Percentiles rank a stretch among this genome's conserved stretches.
Conservation (phyloP, 2,888 invertebrate species). For the Sphinx pinastri region DNA sequence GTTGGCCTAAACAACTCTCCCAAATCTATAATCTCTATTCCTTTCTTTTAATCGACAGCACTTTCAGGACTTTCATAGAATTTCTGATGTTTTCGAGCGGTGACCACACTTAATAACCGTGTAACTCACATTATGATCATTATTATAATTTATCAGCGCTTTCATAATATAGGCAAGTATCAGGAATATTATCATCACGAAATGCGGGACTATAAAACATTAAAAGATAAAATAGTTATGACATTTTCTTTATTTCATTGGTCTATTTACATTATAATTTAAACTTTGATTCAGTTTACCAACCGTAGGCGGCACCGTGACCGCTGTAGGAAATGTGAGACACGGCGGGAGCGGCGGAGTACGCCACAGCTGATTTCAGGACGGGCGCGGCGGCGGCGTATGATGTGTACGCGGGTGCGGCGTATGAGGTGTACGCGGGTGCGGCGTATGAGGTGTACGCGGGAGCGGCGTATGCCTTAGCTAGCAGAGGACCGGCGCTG, state of each 20-base stretch:
- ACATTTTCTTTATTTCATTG: conserved; percentile 23
- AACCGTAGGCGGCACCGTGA: conserved; percentile 44
- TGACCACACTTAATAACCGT: too few species aligned
- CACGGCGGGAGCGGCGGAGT: conserved; percentile 71
- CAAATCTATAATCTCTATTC: too few species aligned
- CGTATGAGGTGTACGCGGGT: conserved; percentile 57
- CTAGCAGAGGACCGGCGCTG: conserved; percentile 39
- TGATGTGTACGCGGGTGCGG: conserved; percentile 59
- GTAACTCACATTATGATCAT: too few species aligned
- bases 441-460: conserved; percentile 54
- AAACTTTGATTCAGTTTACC: conserved; percentile 30
- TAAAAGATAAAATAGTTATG: conserved; percentile 12
- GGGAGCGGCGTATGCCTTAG: conserved; percentile 47
- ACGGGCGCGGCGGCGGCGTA: conserved; percentile 44
- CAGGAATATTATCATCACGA: too few species aligned
- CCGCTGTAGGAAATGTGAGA: conserved; percentile 58
- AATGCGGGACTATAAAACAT: neutral
- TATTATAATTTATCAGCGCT: too few species aligned
- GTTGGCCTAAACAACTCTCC: too few species aligned
- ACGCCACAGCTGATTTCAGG: conserved; percentile 52
- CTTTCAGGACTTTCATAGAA: too few species aligned
- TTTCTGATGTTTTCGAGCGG: too few species aligned
- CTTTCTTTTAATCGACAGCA: neutral
- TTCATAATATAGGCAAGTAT: too few species aligned
- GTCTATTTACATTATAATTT: conserved; percentile 31